phyloP scores from a whole-genome alignment of 2,113 vertebrate species.

The Falcunculus frontatus region DNA sequence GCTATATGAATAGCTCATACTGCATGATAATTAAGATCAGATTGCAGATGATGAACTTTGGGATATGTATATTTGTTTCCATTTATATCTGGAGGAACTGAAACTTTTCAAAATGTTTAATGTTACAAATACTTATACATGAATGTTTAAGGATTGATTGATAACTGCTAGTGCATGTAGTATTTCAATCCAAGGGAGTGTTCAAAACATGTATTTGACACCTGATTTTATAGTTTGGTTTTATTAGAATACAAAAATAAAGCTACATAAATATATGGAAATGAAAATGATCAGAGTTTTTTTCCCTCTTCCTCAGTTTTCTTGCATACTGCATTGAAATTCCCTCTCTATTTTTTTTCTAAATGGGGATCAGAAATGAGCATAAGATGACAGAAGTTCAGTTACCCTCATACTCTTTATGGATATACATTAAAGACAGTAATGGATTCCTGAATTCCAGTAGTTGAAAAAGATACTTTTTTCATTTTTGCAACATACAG shows the following conservation, averaged over 20 bases:
- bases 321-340: neutral
- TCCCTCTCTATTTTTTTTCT: neutral
- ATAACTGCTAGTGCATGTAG: neutral
- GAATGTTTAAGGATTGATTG: neutral
- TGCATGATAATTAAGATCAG: neutral
- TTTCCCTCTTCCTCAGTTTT: neutral
- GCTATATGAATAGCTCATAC: neutral
- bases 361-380: neutral
- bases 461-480: neutral
- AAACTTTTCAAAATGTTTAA: neutral
- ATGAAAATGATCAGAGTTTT: neutral
- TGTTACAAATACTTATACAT: neutral
- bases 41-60: neutral
- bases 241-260: neutral
- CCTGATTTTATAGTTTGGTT: neutral
- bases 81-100: neutral
- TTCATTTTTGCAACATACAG: neutral
- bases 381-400: neutral
- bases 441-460: neutral
- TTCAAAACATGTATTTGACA: neutral
- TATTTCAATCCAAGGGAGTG: neutral
- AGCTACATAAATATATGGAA: neutral
- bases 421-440: neutral
- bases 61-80: neutral
- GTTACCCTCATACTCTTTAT: neutral